Conservation (phyloP, 2,797 vertebrate species). For the Eulemur mongoz region DNA sequence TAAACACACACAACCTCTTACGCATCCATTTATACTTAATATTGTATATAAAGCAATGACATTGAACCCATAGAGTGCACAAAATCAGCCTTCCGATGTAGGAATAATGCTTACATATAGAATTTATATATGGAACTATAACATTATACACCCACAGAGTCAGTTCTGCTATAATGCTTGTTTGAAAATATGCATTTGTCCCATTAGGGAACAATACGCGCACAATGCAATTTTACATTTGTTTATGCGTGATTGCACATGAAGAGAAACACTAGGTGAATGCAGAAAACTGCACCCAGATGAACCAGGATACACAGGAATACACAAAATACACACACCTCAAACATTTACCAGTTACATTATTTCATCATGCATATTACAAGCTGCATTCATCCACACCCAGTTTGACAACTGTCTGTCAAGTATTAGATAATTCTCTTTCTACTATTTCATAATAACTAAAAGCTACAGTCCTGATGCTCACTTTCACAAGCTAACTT, state of each 20-base stretch:
- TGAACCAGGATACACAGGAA: not conserved
- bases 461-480: not conserved
- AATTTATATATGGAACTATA: not conserved
- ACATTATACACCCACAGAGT: not conserved
- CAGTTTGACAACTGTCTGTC: not conserved
- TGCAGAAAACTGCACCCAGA: not conserved
- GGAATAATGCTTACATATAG: not conserved
- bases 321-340: not conserved
- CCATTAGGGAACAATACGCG: constrained; percentile 39
- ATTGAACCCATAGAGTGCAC: not conserved
- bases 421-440: not conserved
- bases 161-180: not conserved
- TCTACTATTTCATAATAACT: not conserved
- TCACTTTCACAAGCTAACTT: not conserved
- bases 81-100: not conserved
- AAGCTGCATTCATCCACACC: not conserved
- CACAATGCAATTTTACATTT: constrained; percentile 37
- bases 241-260: not conserved
- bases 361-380: not conserved
- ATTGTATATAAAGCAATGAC: not conserved
- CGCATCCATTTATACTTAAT: not conserved
- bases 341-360: not conserved
- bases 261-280: not conserved
- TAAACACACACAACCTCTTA: not conserved
- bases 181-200: constrained; percentile 16